Conservation (phyloP, 2,113 vertebrate species). For the Turnix velox region DNA sequence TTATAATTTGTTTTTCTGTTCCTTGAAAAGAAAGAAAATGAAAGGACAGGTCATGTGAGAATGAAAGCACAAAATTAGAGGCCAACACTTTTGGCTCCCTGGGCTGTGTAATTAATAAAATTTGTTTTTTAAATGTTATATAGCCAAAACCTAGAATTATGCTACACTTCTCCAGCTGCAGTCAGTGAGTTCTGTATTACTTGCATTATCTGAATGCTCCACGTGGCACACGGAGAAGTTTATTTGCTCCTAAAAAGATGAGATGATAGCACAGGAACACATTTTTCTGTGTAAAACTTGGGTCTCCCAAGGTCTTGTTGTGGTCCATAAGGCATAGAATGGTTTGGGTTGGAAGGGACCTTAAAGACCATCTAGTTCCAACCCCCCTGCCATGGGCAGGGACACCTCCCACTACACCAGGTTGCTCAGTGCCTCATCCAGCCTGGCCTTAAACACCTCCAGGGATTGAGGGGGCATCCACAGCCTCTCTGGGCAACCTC, state of each 20-base stretch:
- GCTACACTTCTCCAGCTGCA: background rate
- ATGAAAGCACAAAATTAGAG: background rate
- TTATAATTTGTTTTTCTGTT: background rate
- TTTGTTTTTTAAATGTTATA: background rate
- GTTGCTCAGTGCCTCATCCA: too few species aligned
- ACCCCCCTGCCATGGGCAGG: too few species aligned
- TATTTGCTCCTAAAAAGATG: background rate
- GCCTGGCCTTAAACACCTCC: too few species aligned
- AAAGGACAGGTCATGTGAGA: background rate
- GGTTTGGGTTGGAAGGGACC: too few species aligned
- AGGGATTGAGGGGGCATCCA: too few species aligned
- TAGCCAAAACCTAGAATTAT: background rate
- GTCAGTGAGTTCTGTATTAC: background rate
- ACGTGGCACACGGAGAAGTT: background rate
- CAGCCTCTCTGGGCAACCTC: too few species aligned
- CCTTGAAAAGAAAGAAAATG: background rate
- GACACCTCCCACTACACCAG: too few species aligned
- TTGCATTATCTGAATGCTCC: background rate
- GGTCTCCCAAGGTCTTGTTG: background rate
- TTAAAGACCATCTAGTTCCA: too few species aligned
- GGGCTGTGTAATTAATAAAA: background rate
- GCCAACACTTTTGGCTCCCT: background rate
- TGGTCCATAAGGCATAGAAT: background rate
- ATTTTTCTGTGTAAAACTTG: background rate
- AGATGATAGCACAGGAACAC: background rate